phyloP scores from a whole-genome alignment of 2,797 vertebrate species.

The Liasis olivaceus region DNA sequence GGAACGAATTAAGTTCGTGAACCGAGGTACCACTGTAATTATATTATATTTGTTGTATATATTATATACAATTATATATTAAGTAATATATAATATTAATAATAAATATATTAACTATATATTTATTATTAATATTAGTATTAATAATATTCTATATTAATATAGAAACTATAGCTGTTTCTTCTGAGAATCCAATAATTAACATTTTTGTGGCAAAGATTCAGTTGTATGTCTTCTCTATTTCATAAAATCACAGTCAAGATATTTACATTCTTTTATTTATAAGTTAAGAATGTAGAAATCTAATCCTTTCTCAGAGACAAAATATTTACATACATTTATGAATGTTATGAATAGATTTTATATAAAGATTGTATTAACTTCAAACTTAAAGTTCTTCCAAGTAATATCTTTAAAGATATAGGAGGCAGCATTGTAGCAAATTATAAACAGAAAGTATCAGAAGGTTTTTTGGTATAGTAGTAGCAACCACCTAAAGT shows the following conservation, averaged over 20 bases:
- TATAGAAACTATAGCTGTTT: neutral
- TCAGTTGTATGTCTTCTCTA: neutral
- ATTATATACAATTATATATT: neutral
- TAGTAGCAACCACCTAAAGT: neutral
- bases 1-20: no score
- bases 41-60: no score
- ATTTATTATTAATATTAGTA: neutral
- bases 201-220: neutral
- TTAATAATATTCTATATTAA: neutral
- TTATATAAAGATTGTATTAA: neutral
- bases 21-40: no score
- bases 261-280: neutral
- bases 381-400: neutral
- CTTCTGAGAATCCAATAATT: neutral
- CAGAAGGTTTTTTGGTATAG: neutral
- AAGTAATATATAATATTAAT: neutral
- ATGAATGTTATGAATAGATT: neutral
- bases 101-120: neutral
- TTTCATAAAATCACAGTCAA: neutral
- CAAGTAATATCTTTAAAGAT: slow-evolving; percentile 13
- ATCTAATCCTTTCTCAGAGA: neutral
- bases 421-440: neutral
- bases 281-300: neutral
- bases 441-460: neutral
- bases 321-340: neutral